Conservation (phyloP, 2,888 invertebrate genomes). For the Mimas tiliae region DNA sequence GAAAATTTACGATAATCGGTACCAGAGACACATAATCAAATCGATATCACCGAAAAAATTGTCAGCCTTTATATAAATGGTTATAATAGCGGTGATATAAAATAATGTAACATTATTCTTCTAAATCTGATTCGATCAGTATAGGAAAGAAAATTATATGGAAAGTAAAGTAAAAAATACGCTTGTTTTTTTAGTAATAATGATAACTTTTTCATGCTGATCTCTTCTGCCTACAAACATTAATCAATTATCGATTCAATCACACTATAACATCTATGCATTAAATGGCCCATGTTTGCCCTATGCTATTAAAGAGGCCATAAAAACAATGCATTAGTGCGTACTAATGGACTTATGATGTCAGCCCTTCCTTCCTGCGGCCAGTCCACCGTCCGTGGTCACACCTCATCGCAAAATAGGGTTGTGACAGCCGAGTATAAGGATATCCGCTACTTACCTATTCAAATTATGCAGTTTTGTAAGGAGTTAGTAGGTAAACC, state of each 20-base stretch:
- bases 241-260: neutral
- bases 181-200: no score
- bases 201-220: no score
- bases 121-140: no score
- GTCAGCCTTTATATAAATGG: no score
- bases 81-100: no score
- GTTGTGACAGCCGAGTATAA: neutral
- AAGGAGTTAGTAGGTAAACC: neutral
- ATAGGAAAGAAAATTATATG: no score
- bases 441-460: constrained; percentile 15
- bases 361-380: constrained; percentile 59
- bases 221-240: neutral
- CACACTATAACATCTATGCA: neutral
- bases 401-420: constrained; percentile 42
- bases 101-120: no score
- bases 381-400: constrained; percentile 33
- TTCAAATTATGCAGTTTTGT: neutral
- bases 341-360: constrained; percentile 71
- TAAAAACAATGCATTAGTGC: constrained; percentile 32
- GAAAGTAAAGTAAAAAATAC: no score
- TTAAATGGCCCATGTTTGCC: constrained; percentile 19
- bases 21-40: no score
- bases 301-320: constrained; percentile 26
- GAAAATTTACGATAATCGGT: no score
- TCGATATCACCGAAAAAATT: no score